Conservation (phyloP, 2,113 vertebrate genomes). For the Synodontis membranacea region DNA sequence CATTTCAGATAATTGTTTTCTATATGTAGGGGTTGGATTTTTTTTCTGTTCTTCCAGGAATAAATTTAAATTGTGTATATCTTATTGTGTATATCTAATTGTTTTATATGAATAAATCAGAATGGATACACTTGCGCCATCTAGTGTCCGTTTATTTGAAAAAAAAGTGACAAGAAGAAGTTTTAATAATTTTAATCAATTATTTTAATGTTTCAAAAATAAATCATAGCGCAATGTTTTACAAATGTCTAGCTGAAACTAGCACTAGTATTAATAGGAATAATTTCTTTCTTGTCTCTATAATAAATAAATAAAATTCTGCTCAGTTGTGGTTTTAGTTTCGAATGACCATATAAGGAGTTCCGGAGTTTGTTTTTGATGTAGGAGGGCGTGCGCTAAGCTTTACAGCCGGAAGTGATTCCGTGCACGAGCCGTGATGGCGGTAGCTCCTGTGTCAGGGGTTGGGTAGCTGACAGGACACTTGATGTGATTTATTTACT, state of each 20-base stretch:
- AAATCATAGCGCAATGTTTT: not conserved
- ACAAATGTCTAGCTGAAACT: not conserved
- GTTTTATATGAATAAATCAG: slow-evolving; percentile 4
- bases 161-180: not conserved
- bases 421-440: slow-evolving; percentile 64
- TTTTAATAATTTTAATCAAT: not conserved
- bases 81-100: no score
- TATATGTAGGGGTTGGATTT: not conserved
- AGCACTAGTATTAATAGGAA: not conserved
- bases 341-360: not conserved
- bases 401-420: slow-evolving; percentile 46
- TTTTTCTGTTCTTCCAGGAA: no score
- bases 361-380: not conserved
- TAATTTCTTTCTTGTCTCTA: not conserved
- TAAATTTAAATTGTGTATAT: not conserved
- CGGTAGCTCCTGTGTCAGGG: slow-evolving; percentile 48
- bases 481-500: not conserved
- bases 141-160: not conserved
- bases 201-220: not conserved
- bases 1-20: not conserved
- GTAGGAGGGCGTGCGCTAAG: not conserved
- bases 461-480: slow-evolving; percentile 46
- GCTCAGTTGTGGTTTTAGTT: not conserved
- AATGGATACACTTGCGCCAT: not conserved
- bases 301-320: not conserved